Percentiles rank a stretch among this genome's conserved stretches.
phyloP scores from a whole-genome alignment of 2,888 invertebrate genomes.

The Ichneumon xanthorius region DNA sequence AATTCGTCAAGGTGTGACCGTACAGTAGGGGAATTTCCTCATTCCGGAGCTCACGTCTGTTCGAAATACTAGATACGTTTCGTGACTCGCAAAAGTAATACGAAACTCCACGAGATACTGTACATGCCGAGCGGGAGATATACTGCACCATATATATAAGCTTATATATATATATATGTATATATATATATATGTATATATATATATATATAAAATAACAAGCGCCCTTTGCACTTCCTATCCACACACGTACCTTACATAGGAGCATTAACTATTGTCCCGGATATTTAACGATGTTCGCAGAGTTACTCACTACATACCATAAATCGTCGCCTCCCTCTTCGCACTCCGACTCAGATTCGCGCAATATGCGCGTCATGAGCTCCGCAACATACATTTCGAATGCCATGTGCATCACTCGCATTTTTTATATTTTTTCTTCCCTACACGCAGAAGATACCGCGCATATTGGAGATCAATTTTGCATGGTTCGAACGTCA shows the following conservation, averaged over 20 bases:
- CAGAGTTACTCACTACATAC: slow-evolving; percentile 38
- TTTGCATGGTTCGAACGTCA: slow-evolving; percentile 65
- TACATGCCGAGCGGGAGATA: background rate
- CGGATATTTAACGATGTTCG: slow-evolving; percentile 47
- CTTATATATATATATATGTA: background rate
- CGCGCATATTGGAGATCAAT: slow-evolving; percentile 69
- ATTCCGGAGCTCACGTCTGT: slow-evolving; percentile 27
- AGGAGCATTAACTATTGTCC: slow-evolving; percentile 53
- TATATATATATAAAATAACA: background rate
- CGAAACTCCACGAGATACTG: slow-evolving; percentile 32
- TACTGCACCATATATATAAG: slow-evolving; percentile 11
- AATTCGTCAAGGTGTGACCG: slow-evolving; percentile 56
- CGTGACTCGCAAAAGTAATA: slow-evolving; percentile 65
- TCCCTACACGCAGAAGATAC: slow-evolving; percentile 42
- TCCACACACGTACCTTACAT: slow-evolving; percentile 31
- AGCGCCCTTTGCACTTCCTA: slow-evolving; percentile 53
- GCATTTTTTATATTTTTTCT: slow-evolving; percentile 52
- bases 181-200: background rate
- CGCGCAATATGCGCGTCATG: slow-evolving; percentile 63
- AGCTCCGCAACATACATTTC: slow-evolving; percentile 59
- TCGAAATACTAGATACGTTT: slow-evolving; percentile 48
- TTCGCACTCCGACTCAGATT: slow-evolving; percentile 50
- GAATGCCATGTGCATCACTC: slow-evolving; percentile 56
- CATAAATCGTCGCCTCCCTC: slow-evolving; percentile 64
- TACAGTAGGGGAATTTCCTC: slow-evolving; percentile 38